Percentiles rank a stretch among this genome's conserved stretches.
These are phyloP conservation scores for Formica selysi DNA, from an alignment of 1,140 invertebrate genomes.

Conservation along the genomic window DNA sequence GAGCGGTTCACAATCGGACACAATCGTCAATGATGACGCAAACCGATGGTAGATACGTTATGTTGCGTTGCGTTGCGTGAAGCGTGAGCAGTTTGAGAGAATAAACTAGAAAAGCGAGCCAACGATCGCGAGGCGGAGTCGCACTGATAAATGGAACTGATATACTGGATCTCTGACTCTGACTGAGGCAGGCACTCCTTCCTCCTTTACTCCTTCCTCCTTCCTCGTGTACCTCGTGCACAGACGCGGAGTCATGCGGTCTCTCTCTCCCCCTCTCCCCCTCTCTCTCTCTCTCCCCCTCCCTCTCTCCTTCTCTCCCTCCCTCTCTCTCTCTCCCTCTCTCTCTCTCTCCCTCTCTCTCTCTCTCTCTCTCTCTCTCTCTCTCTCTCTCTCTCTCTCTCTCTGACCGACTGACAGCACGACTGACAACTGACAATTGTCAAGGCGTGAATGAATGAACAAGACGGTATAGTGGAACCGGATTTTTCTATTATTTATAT, in stretches of 20 bases:
- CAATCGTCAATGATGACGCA: slow-evolving; percentile 37
- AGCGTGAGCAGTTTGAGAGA: background rate
- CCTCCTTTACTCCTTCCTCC: background rate
- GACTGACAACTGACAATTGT: slow-evolving; percentile 24
- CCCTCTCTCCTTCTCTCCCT: too few relatives aligned
- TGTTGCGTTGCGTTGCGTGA: background rate
- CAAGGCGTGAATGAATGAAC: slow-evolving; percentile 3
- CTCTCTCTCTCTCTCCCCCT: too few relatives aligned
- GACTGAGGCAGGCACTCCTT: background rate
- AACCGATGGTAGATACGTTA: background rate
- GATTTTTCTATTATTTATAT: too few relatives aligned
- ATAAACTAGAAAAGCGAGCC: background rate
- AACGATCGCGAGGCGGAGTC: slow-evolving; percentile 25
- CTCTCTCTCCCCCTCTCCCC: too few relatives aligned
- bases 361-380: too few relatives aligned
- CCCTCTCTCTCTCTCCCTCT: too few relatives aligned
- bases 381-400: too few relatives aligned
- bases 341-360: too few relatives aligned
- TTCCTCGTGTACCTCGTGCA: background rate
- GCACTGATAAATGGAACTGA: slow-evolving; percentile 24
- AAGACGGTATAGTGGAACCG: too few relatives aligned
- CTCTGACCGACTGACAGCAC: background rate
- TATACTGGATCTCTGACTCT: background rate
- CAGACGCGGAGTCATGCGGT: background rate
- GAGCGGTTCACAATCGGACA: slow-evolving; percentile 1